Base-by-base conservation (phyloP, 1,140 invertebrate genomes). In the Drusus annulatus region DNA sequence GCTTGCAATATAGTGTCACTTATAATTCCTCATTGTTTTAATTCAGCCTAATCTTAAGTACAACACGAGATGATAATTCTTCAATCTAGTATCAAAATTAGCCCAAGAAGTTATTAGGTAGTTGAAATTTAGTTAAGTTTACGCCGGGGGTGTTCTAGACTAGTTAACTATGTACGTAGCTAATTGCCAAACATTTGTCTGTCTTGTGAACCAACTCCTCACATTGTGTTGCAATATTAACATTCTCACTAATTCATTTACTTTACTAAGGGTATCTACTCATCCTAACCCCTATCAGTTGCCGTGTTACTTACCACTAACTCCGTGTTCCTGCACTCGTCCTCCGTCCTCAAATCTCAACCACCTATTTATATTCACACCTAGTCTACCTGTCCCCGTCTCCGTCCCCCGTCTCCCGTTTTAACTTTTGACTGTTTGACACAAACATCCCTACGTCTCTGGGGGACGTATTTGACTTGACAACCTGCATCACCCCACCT, bases 1-100 rank as follows among this genome's bases (percentile, higher is more conserved):
- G 88, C 88, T 90, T 90, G 89, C 88, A 89, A 89, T 90, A 89
- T 88, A 88, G 87, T 88, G 84, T 87, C 84, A 87, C 86, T 86
- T 76, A 63, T 62, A 86, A 87, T 87, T 88, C 87, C 86, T 88
- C 85, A 86, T 85, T 87, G 87, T 87, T 89, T 88, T 87, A 89
- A 88, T 88, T 84, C 86, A 87, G 86, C 86, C 85, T 90, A 90
- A 89, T 89, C 84, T 89, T 90, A 90, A 90, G 89, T 90, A 90
- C 89, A 90, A 90, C 90, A 89, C 88, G 87, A 88, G 85, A 88
- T 89, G 87, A 88, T 88, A 90, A 45, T 45, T 89, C 89, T 88
- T 89, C 88, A 28, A 2, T 89, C 88, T 90, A 90, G 89, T 89
- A 90, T 90, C 89, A 90, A 90, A 90, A 89, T 90, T 90, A 90